phyloP scores from a whole-genome alignment of 64 coral and sea anemone species.

The Trachythela sp. region DNA sequence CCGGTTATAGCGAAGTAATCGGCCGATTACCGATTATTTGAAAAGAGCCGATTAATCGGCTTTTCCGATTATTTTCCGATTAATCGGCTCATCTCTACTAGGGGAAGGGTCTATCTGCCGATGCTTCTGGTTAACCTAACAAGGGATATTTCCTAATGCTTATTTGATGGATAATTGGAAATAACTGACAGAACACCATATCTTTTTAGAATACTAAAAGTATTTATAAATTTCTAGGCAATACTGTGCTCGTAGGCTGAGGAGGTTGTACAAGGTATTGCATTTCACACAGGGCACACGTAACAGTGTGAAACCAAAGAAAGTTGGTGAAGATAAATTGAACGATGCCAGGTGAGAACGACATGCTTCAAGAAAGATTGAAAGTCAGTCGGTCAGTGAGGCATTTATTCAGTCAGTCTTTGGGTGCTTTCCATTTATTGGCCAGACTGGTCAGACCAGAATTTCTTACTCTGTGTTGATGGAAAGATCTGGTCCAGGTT shows the following conservation, averaged over 20 bases:
- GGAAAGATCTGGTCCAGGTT: too few relatives aligned
- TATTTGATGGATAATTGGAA: not conserved
- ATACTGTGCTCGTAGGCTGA: conserved; percentile 84
- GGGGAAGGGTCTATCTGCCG: too few relatives aligned
- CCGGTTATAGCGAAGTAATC: too few relatives aligned
- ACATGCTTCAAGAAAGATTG: not conserved
- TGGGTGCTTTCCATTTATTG: too few relatives aligned
- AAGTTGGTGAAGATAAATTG: conserved; percentile 73
- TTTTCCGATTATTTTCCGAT: too few relatives aligned
- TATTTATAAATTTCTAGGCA: conserved; percentile 47
- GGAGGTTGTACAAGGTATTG: conserved; percentile 86
- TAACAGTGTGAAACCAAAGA: conserved; percentile 76
- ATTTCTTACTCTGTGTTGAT: too few relatives aligned
- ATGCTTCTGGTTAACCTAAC: not conserved
- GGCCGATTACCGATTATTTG: too few relatives aligned
- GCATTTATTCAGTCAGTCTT: too few relatives aligned
- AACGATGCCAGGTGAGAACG: conserved; percentile 87
- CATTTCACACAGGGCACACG: conserved; percentile 90
- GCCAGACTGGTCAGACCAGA: too few relatives aligned
- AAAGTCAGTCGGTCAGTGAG: too few relatives aligned
- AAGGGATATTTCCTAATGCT: not conserved
- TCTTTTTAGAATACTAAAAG: not conserved
- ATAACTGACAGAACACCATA: not conserved
- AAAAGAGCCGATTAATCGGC: too few relatives aligned
- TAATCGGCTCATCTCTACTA: too few relatives aligned